Percentiles rank a stretch among this genome's conserved stretches.
phyloP scores from a whole-genome alignment of 1,140 invertebrate genomes.

The Drosophila rufa region DNA sequence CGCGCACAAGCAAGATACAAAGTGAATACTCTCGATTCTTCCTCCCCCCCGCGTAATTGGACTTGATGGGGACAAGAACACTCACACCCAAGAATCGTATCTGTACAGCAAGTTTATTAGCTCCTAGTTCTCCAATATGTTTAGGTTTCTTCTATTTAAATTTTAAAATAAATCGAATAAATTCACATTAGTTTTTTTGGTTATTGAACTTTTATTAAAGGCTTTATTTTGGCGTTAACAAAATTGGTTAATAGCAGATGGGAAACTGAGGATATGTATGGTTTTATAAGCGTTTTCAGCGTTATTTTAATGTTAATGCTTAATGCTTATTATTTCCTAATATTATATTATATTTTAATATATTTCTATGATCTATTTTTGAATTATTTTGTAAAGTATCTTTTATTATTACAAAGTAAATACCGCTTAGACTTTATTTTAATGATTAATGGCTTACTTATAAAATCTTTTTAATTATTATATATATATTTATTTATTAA shows the following conservation, averaged over 20 bases:
- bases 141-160: slow-evolving; percentile 15
- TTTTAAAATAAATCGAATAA: slow-evolving; percentile 24
- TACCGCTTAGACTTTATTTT: no score
- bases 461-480: no score
- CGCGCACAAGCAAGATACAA: slow-evolving; percentile 44
- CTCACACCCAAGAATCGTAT: slow-evolving; percentile 15
- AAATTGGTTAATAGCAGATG: neutral
- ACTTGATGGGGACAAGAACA: slow-evolving; percentile 28
- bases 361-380: neutral
- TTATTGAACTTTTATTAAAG: slow-evolving; percentile 4
- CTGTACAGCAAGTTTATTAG: slow-evolving; percentile 48
- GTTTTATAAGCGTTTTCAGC: neutral
- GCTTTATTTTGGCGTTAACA: neutral
- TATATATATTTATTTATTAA: no score
- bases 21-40: slow-evolving; percentile 31
- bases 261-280: neutral
- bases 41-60: slow-evolving; percentile 13
- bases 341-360: no score
- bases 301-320: no score
- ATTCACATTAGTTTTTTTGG: slow-evolving; percentile 14
- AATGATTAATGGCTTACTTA: no score
- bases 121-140: slow-evolving; percentile 18
- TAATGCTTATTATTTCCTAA: no score
- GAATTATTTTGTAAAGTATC: no score
- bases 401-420: no score